Base-by-base conservation (phyloP, 2,888 invertebrate genomes). In the Orthosia cruda region DNA sequence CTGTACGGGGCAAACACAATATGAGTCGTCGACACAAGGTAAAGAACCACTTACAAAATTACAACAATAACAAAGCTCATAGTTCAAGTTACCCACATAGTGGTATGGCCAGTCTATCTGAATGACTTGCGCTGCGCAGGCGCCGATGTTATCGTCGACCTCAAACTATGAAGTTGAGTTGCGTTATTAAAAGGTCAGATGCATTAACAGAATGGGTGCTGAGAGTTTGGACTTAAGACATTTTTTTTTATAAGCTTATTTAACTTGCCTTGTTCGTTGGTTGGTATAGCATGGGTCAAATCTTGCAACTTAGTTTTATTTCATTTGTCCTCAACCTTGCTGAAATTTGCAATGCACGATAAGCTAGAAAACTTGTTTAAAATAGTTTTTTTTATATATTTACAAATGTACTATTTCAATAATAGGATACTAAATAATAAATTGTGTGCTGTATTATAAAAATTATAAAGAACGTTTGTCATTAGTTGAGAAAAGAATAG, bases 151-250 rank as follows among this genome's bases (percentile, higher is more conserved):
- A 91, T 91, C 90, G 7, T 2, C 57, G 74, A 65, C 81, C 87
- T 84, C 71, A 68, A 69, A 81, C 70, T 85, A 71, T 62, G 68
- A 72, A 79, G 83, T 68, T 57, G 79, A 74, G 79, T 83, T 87
- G 76, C 75, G 81, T 82, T 86, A 85, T 86, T 84, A 86, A 90
- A 90, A 90, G 91, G 90, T 90, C 89, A 89, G 76, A 83, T 87
- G 83, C 88, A 90, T 89, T 91, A 90, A 84, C 81, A 16, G 55
- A 74, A 55, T 77, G 45, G 0, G 11, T 32, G 26, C 74, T 40
- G 7, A 63, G 1, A 54, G 18, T 87, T 32, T 71, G 80, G 77
- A 82, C 73, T 76, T 77, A 11, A 23, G 62, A 52, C 18, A 18
- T 20, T 75, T 58, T 20, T 75, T 58, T 62, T 66, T 47, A 40